Evolutionary conservation across 2,797 vertebrate species (phyloP).

Genomic region (Pogonophryne albipinna): DNA sequence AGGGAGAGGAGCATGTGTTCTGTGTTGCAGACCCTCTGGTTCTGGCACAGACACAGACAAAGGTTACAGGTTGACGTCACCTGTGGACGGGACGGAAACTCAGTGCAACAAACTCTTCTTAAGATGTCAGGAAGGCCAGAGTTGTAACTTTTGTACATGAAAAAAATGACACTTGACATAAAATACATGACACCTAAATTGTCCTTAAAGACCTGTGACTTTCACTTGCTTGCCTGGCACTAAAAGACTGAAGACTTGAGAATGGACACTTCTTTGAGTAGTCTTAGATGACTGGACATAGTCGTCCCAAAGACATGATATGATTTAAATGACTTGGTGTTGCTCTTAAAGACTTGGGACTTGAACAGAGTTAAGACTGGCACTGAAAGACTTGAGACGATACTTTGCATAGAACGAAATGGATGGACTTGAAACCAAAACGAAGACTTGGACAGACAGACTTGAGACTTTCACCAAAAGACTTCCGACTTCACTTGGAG

Average conservation of each 20-base stretch:
- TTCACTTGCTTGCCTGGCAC: too few relatives aligned
- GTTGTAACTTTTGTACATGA: too few relatives aligned
- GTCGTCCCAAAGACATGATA: too few relatives aligned
- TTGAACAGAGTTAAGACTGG: too few relatives aligned
- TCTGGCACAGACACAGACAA: neutral
- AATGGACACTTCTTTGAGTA: neutral
- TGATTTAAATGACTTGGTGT: too few relatives aligned
- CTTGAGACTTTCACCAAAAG: neutral
- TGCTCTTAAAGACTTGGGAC: neutral
- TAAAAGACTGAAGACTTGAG: too few relatives aligned
- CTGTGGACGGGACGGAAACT: conserved; percentile 5
- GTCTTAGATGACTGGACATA: too few relatives aligned
- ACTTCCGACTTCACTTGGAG: neutral
- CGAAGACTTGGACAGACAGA: neutral
- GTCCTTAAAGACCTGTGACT: too few relatives aligned
- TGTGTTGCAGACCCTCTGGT: neutral
- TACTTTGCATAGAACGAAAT: neutral
- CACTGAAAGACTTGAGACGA: neutral
- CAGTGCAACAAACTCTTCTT: neutral
- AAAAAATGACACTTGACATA: too few relatives aligned
- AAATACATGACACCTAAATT: too few relatives aligned
- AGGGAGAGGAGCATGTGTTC: conserved; percentile 11
- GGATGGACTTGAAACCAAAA: neutral
- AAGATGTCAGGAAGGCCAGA: neutral
- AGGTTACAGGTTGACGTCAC: conserved; percentile 10